phyloP scores from a whole-genome alignment of 1,140 invertebrate genomes.

The Drosophila neocordata region DNA sequence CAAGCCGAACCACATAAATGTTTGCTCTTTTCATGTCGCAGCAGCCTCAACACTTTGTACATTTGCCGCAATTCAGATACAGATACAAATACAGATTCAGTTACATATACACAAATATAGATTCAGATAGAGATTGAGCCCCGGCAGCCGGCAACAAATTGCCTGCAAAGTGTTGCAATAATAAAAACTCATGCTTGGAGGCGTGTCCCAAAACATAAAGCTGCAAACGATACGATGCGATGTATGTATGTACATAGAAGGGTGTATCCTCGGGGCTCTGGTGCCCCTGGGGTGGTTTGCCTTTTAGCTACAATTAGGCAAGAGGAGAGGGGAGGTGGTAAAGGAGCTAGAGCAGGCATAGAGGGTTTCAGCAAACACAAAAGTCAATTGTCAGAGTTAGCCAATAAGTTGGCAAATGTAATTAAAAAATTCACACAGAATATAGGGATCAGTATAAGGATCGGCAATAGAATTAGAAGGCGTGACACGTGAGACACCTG shows the following conservation, averaged over 20 bases:
- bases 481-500: conserved; percentile 82
- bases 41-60: conserved; percentile 46
- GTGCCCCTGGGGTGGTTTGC: conserved; percentile 29
- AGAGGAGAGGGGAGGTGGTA: neutral
- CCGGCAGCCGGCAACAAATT: conserved; percentile 75
- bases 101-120: conserved; percentile 31
- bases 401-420: conserved; percentile 79
- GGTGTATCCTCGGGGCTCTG: conserved; percentile 21
- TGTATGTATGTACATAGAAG: neutral
- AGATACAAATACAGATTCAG: neutral
- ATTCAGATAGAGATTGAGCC: conserved; percentile 37
- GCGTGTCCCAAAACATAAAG: conserved; percentile 78
- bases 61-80: conserved; percentile 49
- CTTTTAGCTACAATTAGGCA: conserved; percentile 53
- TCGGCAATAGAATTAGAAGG: conserved; percentile 38
- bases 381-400: conserved; percentile 59
- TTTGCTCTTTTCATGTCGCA: conserved; percentile 3
- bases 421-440: conserved; percentile 72
- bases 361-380: conserved; percentile 58
- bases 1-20: conserved; percentile 16
- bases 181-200: conserved; percentile 79
- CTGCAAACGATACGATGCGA: conserved; percentile 46
- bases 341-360: neutral
- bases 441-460: conserved; percentile 13
- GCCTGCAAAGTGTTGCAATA: conserved; percentile 78